Evolutionary conservation across 2,113 vertebrate species (phyloP).

Genomic region (Aptenodytes forsteri): DNA sequence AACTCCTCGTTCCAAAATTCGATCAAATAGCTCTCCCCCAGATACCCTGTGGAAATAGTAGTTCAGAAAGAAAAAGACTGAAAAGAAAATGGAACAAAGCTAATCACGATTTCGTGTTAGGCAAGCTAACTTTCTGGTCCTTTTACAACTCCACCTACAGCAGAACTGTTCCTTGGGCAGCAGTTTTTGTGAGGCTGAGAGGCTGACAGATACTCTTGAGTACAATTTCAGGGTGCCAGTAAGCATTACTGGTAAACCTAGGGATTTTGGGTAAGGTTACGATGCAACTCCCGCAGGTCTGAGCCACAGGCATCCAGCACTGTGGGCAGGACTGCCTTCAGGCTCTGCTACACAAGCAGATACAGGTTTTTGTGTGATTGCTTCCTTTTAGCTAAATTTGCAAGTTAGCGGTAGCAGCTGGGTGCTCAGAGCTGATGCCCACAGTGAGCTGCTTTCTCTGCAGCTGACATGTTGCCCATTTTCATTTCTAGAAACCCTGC

Average conservation of each 20-base stretch:
- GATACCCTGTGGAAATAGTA: constrained; percentile 81
- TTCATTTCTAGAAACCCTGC: constrained; percentile 21
- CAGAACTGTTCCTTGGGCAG: neutral
- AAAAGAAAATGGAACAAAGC: fast-evolving
- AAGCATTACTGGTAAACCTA: neutral
- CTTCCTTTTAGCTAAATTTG: neutral
- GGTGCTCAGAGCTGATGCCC: neutral
- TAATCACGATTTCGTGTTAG: fast-evolving
- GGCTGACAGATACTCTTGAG: neutral
- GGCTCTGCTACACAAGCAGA: neutral
- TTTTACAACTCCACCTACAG: neutral
- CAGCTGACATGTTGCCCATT: neutral
- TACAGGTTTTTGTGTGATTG: neutral
- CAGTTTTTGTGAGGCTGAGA: neutral
- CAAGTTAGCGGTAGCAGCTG: neutral
- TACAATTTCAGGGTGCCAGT: neutral
- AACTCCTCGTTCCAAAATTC: constrained; percentile 88
- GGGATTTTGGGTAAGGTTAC: neutral
- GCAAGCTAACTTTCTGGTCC: neutral
- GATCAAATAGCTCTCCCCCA: constrained; percentile 94
- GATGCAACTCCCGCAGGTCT: neutral
- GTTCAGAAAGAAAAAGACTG: neutral
- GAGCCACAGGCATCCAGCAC: neutral
- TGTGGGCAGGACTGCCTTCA: neutral
- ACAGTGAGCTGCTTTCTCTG: neutral